phyloP scores from a whole-genome alignment of 2,113 vertebrate species.

The Regulus satrapa region DNA sequence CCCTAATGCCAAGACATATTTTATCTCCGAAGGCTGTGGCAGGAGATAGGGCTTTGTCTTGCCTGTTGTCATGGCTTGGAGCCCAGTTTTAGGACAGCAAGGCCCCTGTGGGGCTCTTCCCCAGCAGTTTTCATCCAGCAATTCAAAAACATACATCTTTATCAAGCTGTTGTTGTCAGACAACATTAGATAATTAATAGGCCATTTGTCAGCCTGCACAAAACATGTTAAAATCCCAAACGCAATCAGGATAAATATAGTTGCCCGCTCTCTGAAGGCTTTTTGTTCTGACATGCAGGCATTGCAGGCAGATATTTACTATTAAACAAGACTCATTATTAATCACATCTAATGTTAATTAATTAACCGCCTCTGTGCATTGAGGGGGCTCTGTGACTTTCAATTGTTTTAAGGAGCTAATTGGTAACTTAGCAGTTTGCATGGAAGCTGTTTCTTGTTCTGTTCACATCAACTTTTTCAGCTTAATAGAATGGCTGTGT shows the following conservation, averaged over 20 bases:
- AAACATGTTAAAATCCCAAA: conserved; percentile 96
- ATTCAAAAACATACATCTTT: conserved; percentile 99
- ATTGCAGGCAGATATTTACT: conserved; percentile 86
- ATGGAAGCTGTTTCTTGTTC: conserved; percentile 79
- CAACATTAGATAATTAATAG: conserved; percentile 99
- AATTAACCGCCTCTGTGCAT: conserved; percentile 86
- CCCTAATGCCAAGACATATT: conserved; percentile 83
- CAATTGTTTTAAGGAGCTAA: conserved; percentile 89
- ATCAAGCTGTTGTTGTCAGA: conserved; percentile 99
- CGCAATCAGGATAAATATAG: conserved; percentile 93
- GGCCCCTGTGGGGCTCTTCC: conserved; percentile 81
- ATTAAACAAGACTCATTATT: conserved; percentile 95
- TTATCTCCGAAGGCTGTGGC: conserved; percentile 79
- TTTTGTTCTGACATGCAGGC: conserved; percentile 87
- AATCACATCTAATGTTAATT: conserved; percentile 99
- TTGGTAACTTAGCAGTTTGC: conserved; percentile 81
- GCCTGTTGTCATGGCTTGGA: conserved; percentile 77
- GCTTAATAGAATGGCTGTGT: background rate
- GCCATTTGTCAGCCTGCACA: conserved; percentile 99
- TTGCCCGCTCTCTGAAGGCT: conserved; percentile 81
- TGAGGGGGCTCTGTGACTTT: conserved; percentile 79
- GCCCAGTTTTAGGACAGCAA: conserved; percentile 82
- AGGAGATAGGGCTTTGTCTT: conserved; percentile 82
- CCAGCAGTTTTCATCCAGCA: conserved; percentile 77
- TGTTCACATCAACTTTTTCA: conserved; percentile 22